Percentiles rank a stretch among this genome's conserved stretches.
Conservation (phyloP, 2,113 vertebrate species). For the Myotis lucifugus region DNA sequence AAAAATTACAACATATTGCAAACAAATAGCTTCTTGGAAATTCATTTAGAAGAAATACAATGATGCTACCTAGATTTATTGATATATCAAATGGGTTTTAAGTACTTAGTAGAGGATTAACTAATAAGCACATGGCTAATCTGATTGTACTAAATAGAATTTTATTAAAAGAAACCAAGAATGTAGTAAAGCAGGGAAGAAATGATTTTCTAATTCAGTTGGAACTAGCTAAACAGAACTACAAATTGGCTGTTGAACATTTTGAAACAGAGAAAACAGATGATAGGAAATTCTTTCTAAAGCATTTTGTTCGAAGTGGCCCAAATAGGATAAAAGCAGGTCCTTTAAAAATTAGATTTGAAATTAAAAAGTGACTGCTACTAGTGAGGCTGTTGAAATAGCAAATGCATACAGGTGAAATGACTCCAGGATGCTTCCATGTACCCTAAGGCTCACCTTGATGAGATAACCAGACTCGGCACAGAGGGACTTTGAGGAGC, state of each 20-base stretch:
- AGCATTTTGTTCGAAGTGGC: not conserved
- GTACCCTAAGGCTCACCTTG: not conserved
- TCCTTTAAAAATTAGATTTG: not conserved
- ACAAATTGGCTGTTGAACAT: not conserved
- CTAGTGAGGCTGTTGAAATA: not conserved
- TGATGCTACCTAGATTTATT: not conserved
- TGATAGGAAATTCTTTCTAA: not conserved
- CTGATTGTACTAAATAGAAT: not conserved
- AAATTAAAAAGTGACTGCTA: not conserved
- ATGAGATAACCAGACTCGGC: not conserved
- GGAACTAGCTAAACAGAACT: not conserved
- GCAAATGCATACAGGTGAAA: not conserved
- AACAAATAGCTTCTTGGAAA: not conserved
- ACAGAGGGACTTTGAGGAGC: not conserved
- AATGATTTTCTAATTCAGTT: not conserved
- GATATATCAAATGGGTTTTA: not conserved
- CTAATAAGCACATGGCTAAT: conserved; percentile 6
- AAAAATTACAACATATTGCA: not conserved
- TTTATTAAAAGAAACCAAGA: not conserved
- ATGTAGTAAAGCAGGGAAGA: not conserved
- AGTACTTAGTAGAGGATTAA: not conserved
- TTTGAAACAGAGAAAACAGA: not conserved
- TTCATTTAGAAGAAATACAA: not conserved
- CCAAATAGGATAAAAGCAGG: not conserved
- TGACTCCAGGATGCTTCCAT: not conserved